Evolutionary conservation across 2,113 vertebrate species (phyloP).

Genomic region (Equus quagga): DNA sequence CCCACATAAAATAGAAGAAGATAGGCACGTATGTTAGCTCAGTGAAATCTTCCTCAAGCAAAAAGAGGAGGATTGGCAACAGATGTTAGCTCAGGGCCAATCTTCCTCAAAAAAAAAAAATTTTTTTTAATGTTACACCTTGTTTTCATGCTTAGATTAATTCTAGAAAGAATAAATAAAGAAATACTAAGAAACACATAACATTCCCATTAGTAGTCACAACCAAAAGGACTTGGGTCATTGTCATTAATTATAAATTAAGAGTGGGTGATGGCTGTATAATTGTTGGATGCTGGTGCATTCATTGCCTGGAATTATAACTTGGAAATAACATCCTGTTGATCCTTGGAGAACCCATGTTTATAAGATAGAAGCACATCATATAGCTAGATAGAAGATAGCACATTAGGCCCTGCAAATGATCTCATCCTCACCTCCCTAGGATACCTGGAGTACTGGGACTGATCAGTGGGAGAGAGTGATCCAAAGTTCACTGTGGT

Average conservation of each 20-base stretch:
- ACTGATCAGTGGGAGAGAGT: not conserved
- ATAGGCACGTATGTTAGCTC: too few species aligned
- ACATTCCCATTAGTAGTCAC: not conserved
- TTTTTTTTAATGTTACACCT: not conserved
- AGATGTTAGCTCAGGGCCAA: too few species aligned
- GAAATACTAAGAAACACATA: not conserved
- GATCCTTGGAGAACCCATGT: not conserved
- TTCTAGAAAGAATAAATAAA: slow-evolving; percentile 17
- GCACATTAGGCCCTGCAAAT: not conserved
- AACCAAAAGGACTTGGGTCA: not conserved
- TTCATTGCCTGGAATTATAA: not conserved
- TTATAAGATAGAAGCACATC: not conserved
- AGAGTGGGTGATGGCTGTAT: not conserved
- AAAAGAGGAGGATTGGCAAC: too few species aligned
- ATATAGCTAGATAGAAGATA: not conserved
- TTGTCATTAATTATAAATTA: not conserved
- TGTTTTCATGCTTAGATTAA: slow-evolving; percentile 12
- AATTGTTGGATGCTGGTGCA: not conserved
- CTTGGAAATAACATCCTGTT: not conserved
- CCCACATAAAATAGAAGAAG: too few species aligned
- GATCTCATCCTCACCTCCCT: not conserved
- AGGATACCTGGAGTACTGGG: not conserved
- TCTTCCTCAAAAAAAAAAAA: too few species aligned
- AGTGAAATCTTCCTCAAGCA: too few species aligned
- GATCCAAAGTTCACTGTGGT: too few species aligned